These are phyloP conservation scores for Aphelocoma californica DNA, from an alignment of 2,797 vertebrate species.

Conservation along the genomic window DNA sequence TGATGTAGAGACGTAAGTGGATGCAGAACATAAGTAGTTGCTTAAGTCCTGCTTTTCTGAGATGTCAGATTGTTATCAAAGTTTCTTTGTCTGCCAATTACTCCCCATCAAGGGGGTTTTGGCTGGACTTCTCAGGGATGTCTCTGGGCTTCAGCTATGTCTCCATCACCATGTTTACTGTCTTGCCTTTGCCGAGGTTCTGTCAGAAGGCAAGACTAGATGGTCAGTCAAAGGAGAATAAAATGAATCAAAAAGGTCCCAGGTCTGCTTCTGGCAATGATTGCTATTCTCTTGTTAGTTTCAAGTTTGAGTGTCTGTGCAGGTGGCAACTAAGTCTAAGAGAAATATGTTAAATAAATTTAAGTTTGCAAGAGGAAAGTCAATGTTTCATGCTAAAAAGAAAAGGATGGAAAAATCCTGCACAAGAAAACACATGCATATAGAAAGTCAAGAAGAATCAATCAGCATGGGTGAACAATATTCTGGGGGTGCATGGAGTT, in stretches of 20 bases:
- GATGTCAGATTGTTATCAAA: background rate
- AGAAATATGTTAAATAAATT: background rate
- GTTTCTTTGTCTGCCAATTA: background rate
- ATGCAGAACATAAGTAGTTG: background rate
- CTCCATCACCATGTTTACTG: fast-evolving
- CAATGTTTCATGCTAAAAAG: background rate
- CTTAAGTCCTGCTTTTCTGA: background rate
- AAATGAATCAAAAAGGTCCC: background rate
- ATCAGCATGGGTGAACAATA: background rate
- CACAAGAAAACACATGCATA: fast-evolving
- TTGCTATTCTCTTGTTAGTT: background rate
- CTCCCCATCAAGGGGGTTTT: background rate
- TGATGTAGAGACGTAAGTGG: fast-evolving
- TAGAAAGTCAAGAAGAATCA: background rate
- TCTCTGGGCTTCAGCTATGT: background rate
- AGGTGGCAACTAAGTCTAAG: background rate
- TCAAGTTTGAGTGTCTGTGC: background rate
- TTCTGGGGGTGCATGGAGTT: no score
- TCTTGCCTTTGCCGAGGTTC: fast-evolving
- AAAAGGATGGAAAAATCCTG: fast-evolving
- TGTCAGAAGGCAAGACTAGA: background rate
- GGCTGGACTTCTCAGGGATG: background rate
- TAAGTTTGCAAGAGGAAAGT: background rate
- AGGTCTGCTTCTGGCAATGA: background rate
- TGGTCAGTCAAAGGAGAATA: background rate